Conservation (phyloP, 2,113 vertebrate genomes). For the Empidonax alnorum region DNA sequence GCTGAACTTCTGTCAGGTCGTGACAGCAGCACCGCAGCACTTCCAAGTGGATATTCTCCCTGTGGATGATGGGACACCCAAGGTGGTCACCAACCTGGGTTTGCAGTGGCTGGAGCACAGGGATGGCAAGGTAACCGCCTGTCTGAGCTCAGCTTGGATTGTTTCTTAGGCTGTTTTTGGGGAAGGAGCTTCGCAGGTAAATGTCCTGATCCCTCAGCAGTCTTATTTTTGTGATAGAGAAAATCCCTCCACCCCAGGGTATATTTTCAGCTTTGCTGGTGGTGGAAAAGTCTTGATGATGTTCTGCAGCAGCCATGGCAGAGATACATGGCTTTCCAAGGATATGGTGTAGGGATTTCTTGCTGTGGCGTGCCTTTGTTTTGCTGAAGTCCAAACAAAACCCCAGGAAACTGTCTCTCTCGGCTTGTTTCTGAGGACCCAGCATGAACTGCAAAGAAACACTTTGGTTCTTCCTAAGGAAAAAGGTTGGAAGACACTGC, state of each 20-base stretch:
- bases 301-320: background rate
- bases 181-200: background rate
- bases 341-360: background rate
- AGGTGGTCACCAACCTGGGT: constrained; percentile 92
- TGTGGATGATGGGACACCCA: constrained; percentile 90
- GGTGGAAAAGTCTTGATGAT: background rate
- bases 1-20: constrained; percentile 71
- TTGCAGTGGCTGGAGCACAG: constrained; percentile 94
- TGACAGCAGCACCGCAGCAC: constrained; percentile 88
- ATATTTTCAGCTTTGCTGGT: background rate
- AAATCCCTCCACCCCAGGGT: background rate
- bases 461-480: background rate
- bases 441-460: background rate
- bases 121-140: constrained; percentile 85
- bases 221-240: background rate
- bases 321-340: background rate
- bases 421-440: background rate
- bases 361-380: background rate
- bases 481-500: background rate
- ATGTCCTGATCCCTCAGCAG: background rate
- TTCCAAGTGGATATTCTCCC: constrained; percentile 90
- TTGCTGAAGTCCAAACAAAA: background rate
- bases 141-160: background rate
- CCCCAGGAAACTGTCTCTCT: background rate
- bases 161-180: background rate